Conservation (phyloP, 30 jellyfish, hydroid and myxozoan species). For the Pelagia noctiluca region DNA sequence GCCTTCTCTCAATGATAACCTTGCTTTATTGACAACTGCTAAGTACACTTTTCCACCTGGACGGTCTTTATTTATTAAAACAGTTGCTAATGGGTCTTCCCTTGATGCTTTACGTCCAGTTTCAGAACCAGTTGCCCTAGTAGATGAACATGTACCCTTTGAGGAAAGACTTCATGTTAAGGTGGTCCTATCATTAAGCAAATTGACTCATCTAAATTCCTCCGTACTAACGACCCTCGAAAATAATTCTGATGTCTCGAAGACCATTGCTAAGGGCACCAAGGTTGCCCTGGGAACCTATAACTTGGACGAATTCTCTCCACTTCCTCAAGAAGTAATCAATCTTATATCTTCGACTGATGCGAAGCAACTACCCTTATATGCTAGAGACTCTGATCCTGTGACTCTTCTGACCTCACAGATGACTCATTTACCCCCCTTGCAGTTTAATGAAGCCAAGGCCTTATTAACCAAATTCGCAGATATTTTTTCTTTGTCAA, state of each 20-base stretch:
- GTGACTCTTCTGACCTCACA: conserved; percentile 19
- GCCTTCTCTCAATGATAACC: too few relatives aligned
- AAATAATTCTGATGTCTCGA: background rate
- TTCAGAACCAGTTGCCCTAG: too few relatives aligned
- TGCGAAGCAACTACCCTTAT: too few relatives aligned
- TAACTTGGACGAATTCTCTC: conserved; percentile 16
- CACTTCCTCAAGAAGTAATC: background rate
- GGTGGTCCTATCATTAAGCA: too few relatives aligned
- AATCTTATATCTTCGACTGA: conserved; percentile 5
- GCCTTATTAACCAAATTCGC: conserved; percentile 34
- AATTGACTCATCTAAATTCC: conserved; percentile 14
- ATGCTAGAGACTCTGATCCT: background rate
- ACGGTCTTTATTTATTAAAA: too few relatives aligned
- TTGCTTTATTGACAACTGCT: too few relatives aligned
- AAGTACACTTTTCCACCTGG: too few relatives aligned
- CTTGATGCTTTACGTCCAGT: too few relatives aligned
- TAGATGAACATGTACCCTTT: too few relatives aligned
- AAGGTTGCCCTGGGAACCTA: background rate
- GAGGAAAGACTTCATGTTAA: too few relatives aligned
- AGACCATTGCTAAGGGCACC: conserved; percentile 24
- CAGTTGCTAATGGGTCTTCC: too few relatives aligned
- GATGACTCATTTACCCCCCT: conserved; percentile 38
- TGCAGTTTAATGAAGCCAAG: conserved; percentile 34
- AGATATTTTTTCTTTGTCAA: conserved; percentile 41
- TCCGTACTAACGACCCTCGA: background rate